Percentiles rank a stretch among this genome's conserved stretches.
Conservation (phyloP, 2,113 vertebrate species). For the Danionella cerebrum region DNA sequence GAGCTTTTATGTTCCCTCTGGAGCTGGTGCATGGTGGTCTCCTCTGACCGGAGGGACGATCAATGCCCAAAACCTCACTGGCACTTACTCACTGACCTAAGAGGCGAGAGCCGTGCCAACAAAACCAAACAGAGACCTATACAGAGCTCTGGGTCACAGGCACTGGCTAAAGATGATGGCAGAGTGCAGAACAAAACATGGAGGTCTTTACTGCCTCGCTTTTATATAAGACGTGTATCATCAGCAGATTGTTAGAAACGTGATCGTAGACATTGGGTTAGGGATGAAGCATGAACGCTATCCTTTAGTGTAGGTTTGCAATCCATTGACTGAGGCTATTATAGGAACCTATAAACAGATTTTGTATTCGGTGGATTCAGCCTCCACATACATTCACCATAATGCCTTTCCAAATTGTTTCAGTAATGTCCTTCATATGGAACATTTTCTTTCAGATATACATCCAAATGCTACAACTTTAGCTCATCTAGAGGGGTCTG, state of each 20-base stretch:
- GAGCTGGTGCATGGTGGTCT: conserved; percentile 27
- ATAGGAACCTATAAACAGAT: too few species aligned
- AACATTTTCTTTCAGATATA: background rate
- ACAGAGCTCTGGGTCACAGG: conserved; percentile 33
- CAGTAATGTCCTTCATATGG: background rate
- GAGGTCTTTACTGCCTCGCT: too few species aligned
- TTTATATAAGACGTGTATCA: background rate
- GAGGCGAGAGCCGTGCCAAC: conserved; percentile 8
- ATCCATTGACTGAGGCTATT: too few species aligned
- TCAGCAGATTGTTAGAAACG: too few species aligned
- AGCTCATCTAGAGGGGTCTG: conserved; percentile 8
- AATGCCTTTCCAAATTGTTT: too few species aligned
- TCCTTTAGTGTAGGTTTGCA: too few species aligned
- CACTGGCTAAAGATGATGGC: conserved; percentile 11
- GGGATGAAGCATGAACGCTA: too few species aligned
- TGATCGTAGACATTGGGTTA: too few species aligned
- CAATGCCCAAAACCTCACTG: conserved; percentile 19
- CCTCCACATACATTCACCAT: too few species aligned
- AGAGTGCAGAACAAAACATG: background rate
- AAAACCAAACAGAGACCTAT: conserved; percentile 30
- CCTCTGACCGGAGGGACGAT: conserved; percentile 25
- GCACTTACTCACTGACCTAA: conserved; percentile 21
- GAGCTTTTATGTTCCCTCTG: conserved; percentile 12
- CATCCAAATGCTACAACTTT: background rate
- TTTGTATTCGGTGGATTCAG: too few species aligned